Base-by-base conservation (phyloP, 2,113 vertebrate genomes). In the Falco punctatus region DNA sequence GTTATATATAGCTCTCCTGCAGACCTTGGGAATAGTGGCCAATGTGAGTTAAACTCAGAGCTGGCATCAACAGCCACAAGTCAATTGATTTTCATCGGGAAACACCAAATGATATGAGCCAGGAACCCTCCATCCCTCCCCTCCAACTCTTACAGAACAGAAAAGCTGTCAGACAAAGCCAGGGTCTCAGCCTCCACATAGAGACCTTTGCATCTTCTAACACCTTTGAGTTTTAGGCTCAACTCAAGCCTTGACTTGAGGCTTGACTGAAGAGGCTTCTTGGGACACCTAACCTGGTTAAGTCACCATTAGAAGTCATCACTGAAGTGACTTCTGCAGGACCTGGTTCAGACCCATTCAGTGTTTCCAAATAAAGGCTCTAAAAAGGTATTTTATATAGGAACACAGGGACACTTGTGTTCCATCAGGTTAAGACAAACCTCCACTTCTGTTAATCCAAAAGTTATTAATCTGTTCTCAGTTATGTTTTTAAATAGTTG, bases 1-100 rank as follows among this genome's bases (percentile, higher is more conserved):
- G 85, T 93, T 96, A 95, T 94, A 79, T 83, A 96, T 88, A 95
- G 91, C 84, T 23, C 61, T 59, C 73, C 75, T 59, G 42, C 71
- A 94, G 95, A 74, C 80, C 67, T 88, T 82, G 87, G 88, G 81
- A 90, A 92, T 78, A 88, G 71, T 14, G 58, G 80, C 61, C 92
- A 35, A 15, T 15, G 18, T 38, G 83, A 94, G 54, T 88, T 94
- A 95, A 95, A 70, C 69, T 67, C 74, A 12, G 72, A 67, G 77
- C 67, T 93, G 80, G 86, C 71, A 81, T 85, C 88, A 57, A 58
- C 24, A 2, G 80, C 86, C 81, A 9, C 70, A 26, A 83, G 83
- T 77, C 73, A 71, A 85, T 70, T 64, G 75, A 75, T 78, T 95
- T 90, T 95, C 61, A 13, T 44, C 0, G 7, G 54, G 82, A 88